Conservation (phyloP, 2,113 vertebrate genomes). For the Leucosticte australis region DNA sequence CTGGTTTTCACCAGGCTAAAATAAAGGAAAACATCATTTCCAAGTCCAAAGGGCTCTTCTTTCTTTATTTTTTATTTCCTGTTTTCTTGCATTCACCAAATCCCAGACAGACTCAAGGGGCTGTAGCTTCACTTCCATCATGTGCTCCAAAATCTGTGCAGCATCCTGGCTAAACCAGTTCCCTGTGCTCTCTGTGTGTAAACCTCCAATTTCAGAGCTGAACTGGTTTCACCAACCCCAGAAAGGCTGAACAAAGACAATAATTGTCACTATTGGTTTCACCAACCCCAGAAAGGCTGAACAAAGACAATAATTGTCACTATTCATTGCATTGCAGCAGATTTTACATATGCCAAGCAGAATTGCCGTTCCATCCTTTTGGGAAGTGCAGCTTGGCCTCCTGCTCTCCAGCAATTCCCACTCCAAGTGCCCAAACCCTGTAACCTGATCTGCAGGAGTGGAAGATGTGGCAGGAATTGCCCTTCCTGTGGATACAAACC, state of each 20-base stretch:
- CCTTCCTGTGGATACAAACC: background rate
- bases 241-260: too few species aligned
- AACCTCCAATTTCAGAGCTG: background rate
- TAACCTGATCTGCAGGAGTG: background rate
- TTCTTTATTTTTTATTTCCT: background rate
- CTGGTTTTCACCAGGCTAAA: background rate
- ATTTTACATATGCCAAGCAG: background rate
- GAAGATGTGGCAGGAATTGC: background rate
- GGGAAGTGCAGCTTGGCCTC: background rate
- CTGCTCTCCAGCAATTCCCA: background rate
- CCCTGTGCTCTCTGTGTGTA: too few species aligned
- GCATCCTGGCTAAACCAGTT: background rate
- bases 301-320: background rate
- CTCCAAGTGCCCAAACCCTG: background rate
- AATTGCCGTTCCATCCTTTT: background rate
- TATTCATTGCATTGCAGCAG: rapidly evolving
- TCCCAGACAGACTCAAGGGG: background rate
- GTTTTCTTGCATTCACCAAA: background rate
- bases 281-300: background rate
- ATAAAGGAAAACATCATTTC: background rate
- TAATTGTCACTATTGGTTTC: background rate
- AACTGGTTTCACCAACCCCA: too few species aligned
- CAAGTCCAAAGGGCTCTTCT: background rate
- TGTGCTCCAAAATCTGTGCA: rapidly evolving
- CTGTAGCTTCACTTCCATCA: background rate